Evolutionary conservation across 2,888 invertebrate genomes (phyloP), one percentile per base, ranked within the genome.

Genomic region (Erannis defoliaria): DNA sequence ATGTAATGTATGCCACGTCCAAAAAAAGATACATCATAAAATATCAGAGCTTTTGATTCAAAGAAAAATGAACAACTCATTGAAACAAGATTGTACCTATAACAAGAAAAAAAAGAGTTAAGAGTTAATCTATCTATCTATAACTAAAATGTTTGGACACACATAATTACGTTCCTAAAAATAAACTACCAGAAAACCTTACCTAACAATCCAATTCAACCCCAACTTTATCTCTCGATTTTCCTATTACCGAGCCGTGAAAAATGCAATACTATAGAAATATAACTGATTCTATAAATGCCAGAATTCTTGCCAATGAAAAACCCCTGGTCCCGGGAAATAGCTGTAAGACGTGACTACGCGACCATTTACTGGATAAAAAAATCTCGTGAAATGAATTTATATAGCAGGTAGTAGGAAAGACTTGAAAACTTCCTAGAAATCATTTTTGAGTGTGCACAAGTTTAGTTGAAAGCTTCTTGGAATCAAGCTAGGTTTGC

Each of bases 311-410:
- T 37, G 49, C 55, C 58, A 62, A 66, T 64, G 65, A 63, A 66
- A 60, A 48, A 45, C 37, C 43, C 35, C 16, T 23, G 33, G 49
- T 51, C 50, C 51, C 18, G 40, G 56, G 50, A 65, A 67, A 72
- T 68, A 62, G 66, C 61, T 43, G 68, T 66, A 69, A 59, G 67
- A 68, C 68, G 72, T 69, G 68, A 68, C 68, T 57, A 64, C 48
- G 63, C 59, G 62, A 65, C 50, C 62, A 63, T 67, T 60, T 56
- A 62, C 62, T 57, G 59, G 73, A 73, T 76, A 76, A 79, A 79
- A 37, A 77, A 26, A 75, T 63, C 63, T 73, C 71, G 72, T 65
- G 71, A 73, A 76, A 73, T 76, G 67, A 77, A 76, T 75, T 76
- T 76, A 76, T 74, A 74, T 55, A 62, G 42, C 54, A 37, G 38